These are phyloP conservation scores for Mixornis gularis DNA, from an alignment of 2,113 vertebrate genomes.

Conservation along the genomic window DNA sequence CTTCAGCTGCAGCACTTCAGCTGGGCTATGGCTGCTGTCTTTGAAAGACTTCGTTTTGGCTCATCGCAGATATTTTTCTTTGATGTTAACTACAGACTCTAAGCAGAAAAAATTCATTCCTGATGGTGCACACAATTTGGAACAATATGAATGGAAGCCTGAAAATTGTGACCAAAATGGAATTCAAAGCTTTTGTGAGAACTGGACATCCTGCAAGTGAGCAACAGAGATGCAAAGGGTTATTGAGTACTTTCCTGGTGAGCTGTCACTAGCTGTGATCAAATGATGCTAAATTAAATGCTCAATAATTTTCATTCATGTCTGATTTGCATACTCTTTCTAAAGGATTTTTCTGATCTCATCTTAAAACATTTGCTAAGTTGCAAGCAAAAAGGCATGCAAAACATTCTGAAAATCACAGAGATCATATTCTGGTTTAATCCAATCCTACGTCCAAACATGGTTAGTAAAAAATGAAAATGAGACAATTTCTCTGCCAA, in stretches of 20 bases:
- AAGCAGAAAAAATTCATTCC: constrained; percentile 48
- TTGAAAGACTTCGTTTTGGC: constrained; percentile 56
- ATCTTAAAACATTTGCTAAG: background rate
- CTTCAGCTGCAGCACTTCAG: constrained; percentile 49
- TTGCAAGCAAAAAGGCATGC: background rate
- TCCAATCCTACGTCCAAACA: background rate
- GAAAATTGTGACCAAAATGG: constrained; percentile 30
- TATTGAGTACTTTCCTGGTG: background rate
- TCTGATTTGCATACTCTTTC: background rate
- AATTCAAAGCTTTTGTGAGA: constrained; percentile 25
- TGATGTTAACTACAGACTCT: constrained; percentile 37
- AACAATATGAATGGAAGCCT: constrained; percentile 35
- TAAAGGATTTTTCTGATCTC: background rate
- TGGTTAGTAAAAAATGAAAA: background rate
- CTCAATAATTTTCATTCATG: background rate
- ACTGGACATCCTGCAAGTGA: background rate
- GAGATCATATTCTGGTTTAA: background rate
- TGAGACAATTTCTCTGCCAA: background rate
- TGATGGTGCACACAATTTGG: background rate
- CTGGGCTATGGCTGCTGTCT: background rate
- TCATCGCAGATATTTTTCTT: constrained; percentile 47
- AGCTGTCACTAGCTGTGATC: background rate
- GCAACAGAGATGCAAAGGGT: background rate
- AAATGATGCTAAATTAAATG: background rate
- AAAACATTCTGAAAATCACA: background rate